phyloP scores from a whole-genome alignment of 2,888 invertebrate genomes.

The Leptarthrus brevirostris region DNA sequence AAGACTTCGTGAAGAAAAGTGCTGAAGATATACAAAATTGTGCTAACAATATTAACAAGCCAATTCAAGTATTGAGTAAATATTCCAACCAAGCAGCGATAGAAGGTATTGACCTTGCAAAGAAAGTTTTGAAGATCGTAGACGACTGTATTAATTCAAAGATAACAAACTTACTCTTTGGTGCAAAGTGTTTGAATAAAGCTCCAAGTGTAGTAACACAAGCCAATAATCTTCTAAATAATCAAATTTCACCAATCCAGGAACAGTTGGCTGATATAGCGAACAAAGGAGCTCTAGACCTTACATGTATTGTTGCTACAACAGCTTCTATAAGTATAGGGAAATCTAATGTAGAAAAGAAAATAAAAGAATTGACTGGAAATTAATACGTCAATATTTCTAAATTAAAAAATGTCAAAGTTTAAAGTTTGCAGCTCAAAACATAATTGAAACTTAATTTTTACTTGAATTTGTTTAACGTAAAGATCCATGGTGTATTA shows the following conservation, averaged over 20 bases:
- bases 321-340: background rate
- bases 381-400: too few species aligned
- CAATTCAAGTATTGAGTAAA: background rate
- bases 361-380: background rate
- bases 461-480: too few species aligned
- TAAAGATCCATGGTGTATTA: too few species aligned
- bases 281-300: background rate
- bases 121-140: background rate
- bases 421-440: too few species aligned
- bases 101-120: background rate
- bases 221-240: background rate
- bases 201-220: background rate
- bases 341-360: background rate
- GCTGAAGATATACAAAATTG: background rate
- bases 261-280: background rate
- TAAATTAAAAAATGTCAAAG: too few species aligned
- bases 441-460: too few species aligned
- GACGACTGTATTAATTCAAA: background rate
- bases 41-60: background rate
- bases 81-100: background rate
- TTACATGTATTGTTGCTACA: background rate
- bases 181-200: background rate
- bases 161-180: too few species aligned
- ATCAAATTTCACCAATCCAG: background rate
- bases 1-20: background rate